Evolutionary conservation across 64 coral and sea anemone species (phyloP), one percentile per base, ranked within the genome.

Genomic region (Montipora capricornis): DNA sequence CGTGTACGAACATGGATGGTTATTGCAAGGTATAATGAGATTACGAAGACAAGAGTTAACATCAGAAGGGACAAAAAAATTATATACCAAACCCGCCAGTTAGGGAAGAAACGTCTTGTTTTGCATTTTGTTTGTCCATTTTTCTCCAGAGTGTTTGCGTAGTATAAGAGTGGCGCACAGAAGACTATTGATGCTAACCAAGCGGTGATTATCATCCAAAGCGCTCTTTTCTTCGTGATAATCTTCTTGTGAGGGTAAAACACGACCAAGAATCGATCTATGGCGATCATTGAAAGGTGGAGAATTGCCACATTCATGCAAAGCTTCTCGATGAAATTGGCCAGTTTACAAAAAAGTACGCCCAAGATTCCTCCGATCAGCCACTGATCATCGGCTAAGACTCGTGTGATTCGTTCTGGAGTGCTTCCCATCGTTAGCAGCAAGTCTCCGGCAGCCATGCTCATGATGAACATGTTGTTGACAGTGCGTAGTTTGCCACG

Each of bases 251-350:
- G 69, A 58, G 96, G 96, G 52, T 57, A 92, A 48, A 92, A 97
- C 20, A 97, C 92, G 0, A 92, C 89, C 8, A 97, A 67, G 57
- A 95, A 97, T 49, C 96, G 88, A 49, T 97, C 93, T n/a, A 95
- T 22, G 2, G 93, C 86, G 17, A 97, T 49, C 29, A 81, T 90
- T 7, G 85, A 90, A 2, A 97, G 93, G 53, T 94, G 93, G 10
- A 94, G 84, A 7, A 97, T 62, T 5, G 96, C 88, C 0, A 95
- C 96, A 14, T 89, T 94, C 60, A 97, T 95, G 45, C 82, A 92
- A 3, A 95, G 68, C 46, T 95, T 95, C 79, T 94, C 93, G 55
- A 89, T 44, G 46, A 88, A 83, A 17, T 95, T 97, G 2, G 88
- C 84, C 6, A 76, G 59, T 83, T 88, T 91, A 52, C 96, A 97